A percentile compares a stretch with the other conserved stretches of the same genome.
phyloP scores from a whole-genome alignment of 2,797 vertebrate species.

The Cynopterus sphinx region DNA sequence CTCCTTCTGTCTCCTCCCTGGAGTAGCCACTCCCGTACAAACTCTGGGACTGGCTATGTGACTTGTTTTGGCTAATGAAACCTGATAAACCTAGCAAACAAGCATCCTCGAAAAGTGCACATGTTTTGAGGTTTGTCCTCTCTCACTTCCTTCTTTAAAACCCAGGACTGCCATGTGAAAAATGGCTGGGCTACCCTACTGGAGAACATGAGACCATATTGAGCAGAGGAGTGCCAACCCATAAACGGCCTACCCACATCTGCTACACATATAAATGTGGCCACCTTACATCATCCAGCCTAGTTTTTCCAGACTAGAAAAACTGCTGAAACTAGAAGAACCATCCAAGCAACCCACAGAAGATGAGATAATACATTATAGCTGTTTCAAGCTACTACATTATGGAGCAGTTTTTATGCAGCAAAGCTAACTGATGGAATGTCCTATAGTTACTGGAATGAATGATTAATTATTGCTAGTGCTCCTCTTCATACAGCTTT shows the following conservation, averaged over 20 bases:
- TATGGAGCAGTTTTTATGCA: neutral
- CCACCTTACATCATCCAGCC: neutral
- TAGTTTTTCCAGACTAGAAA: neutral
- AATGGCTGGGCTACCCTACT: neutral
- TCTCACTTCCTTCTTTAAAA: neutral
- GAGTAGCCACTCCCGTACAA: neutral
- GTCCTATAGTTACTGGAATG: neutral
- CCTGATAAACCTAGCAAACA: neutral
- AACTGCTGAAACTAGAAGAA: neutral
- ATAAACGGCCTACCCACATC: neutral
- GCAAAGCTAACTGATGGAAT: neutral
- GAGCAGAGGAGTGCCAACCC: neutral
- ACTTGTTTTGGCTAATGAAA: neutral
- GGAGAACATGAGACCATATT: neutral
- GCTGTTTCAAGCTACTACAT: neutral
- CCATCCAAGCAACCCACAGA: neutral
- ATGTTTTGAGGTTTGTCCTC: neutral
- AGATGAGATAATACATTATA: neutral
- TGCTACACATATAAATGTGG: neutral
- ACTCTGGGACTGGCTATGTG: neutral
- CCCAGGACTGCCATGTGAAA: neutral
- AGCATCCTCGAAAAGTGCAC: neutral
- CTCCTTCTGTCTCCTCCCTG: neutral
- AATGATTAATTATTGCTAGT: neutral
- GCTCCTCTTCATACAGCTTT: neutral